A percentile compares a stretch with the other conserved stretches of the same genome.
These are phyloP conservation scores for Radopholus similis DNA, from an alignment of 1,140 invertebrate species.

Conservation along the genomic window DNA sequence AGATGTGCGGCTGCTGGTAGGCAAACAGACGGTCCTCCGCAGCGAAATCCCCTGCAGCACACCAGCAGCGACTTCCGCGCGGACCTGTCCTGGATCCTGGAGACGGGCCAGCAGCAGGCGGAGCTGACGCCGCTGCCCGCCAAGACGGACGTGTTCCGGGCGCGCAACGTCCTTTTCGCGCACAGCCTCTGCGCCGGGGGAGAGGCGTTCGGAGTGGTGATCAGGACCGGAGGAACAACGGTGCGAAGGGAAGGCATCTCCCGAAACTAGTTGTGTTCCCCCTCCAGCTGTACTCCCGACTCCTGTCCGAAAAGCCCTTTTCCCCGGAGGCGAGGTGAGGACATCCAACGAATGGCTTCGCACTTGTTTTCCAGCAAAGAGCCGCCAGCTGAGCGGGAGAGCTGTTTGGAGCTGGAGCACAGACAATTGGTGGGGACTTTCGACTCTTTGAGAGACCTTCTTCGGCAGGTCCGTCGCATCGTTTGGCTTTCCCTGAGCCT, in stretches of 20 bases:
- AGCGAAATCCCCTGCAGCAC: constrained; percentile 8
- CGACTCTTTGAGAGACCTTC: no score
- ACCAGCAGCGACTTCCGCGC: neutral
- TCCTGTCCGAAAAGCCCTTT: neutral
- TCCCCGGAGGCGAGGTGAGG: no score
- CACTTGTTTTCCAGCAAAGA: neutral
- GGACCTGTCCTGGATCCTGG: neutral
- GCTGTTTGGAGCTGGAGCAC: no score
- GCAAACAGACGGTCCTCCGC: neutral
- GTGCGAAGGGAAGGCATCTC: constrained; percentile 8
- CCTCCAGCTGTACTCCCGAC: neutral
- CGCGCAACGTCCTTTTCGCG: constrained; percentile 42
- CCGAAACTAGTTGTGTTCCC: neutral
- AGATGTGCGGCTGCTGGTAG: constrained; percentile 8
- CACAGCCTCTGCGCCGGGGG: constrained; percentile 29
- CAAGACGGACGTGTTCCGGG: constrained; percentile 20
- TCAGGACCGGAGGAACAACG: constrained; percentile 43
- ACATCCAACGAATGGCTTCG: no score
- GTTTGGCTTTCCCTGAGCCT: constrained; percentile 35
- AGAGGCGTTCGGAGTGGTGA: constrained; percentile 34
- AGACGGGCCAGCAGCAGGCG: neutral
- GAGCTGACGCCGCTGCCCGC: constrained; percentile 25
- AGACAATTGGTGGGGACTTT: no score
- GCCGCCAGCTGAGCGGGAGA: neutral
- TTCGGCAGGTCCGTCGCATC: constrained; percentile 26